Base-by-base conservation (phyloP, 2,113 vertebrate species). In the Jaculus jaculus region DNA sequence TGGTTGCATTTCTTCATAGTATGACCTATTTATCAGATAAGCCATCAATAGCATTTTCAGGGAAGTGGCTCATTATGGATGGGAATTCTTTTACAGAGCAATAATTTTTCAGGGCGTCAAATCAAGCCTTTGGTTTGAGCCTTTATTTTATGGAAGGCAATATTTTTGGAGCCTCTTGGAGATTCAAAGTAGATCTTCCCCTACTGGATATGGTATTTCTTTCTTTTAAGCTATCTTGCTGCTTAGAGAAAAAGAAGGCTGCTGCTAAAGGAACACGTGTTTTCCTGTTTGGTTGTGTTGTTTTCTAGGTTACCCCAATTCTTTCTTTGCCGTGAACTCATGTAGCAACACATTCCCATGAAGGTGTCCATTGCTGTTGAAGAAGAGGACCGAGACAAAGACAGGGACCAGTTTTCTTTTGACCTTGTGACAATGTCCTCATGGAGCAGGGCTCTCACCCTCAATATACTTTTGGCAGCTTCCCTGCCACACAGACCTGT, bases 31-130 rank as follows among this genome's bases (percentile, higher is more conserved):
- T 79, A 69, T 73, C 23, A 71, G 34, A 17, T 20, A 91, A 51
- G 32, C 9, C 7, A 51, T 7, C n/a, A 51, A 54, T 15, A 39
- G 26, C 2, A 87, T 65, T 92, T 91, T 91, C 80, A 88, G 72
- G 83, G 61, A 87, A 86, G 23, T 94, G 84, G 23, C 51, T 91
- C 51, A 21, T 80, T 26, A 30, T 63, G 71, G 91, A 28, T 63
- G 32, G 90, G 93, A 54, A 68, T 87, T n/a, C 34, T 77, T 94
- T 69, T 63, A 7, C 68, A 87, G 77, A 94, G 84, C 95, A 91
- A 82, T 32, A 87, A 1, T 84, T 89, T 94, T 89, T 37, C 47
- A 82, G 54, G 21, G n/a, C 69, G n/a, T 69, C 63, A 39, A 73
- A 60, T 65, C 69, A 81, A 95, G 65, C 37, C 80, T 47, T 47